These are phyloP conservation scores for Creontiades dilutus DNA, from an alignment of 2,888 invertebrate species.

Conservation along the genomic window DNA sequence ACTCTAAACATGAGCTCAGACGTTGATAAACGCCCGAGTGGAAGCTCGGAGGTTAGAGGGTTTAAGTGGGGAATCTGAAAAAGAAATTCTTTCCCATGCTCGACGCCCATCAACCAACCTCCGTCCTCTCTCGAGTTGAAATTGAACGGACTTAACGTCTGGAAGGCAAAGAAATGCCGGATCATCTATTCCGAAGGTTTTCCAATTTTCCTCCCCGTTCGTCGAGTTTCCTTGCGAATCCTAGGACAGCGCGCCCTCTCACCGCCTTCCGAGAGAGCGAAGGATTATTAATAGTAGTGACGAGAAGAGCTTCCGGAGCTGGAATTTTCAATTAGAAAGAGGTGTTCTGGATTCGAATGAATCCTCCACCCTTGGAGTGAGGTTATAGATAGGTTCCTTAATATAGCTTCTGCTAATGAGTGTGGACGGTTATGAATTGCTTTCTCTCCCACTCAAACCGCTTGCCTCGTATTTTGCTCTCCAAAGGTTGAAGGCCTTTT, in stretches of 20 bases:
- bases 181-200: constrained; percentile 69
- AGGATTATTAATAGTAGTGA: constrained; percentile 59
- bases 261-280: constrained; percentile 5
- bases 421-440: constrained; percentile 54
- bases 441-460: constrained; percentile 2
- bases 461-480: background rate
- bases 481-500: background rate
- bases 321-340: constrained; percentile 68
- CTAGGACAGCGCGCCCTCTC: constrained; percentile 54
- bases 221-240: constrained; percentile 8
- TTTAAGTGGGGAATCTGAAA: constrained; percentile 47
- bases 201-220: constrained; percentile 62
- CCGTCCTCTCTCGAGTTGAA: constrained; percentile 43
- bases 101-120: constrained; percentile 43
- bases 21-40: constrained; percentile 31
- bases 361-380: constrained; percentile 7
- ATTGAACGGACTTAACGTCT: constrained; percentile 61
- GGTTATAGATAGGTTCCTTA: constrained; percentile 62
- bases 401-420: constrained; percentile 64
- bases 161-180: constrained; percentile 62
- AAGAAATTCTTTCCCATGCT: constrained; percentile 53
- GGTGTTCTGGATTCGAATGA: constrained; percentile 65
- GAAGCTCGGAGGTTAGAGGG: constrained; percentile 5
- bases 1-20: constrained; percentile 41
- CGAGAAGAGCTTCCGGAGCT: constrained; percentile 46